These are phyloP conservation scores for Neria commutata DNA, from an alignment of 2,888 invertebrate species.

Conservation along the genomic window DNA sequence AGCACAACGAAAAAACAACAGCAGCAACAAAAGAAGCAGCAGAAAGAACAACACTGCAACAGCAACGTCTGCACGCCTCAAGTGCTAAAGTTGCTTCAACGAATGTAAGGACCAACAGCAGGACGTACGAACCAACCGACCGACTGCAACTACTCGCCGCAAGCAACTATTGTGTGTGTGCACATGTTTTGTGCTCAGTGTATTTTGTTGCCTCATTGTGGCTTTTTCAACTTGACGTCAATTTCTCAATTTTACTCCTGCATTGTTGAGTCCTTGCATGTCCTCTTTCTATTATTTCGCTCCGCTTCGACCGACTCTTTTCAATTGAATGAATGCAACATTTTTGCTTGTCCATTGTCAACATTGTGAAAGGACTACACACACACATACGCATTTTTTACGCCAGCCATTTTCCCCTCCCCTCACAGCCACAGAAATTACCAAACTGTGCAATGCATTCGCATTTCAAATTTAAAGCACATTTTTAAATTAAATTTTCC, in stretches of 20 bases:
- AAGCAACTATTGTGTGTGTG: neutral
- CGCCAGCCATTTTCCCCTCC: no score
- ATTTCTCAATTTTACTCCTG: conserved; percentile 24
- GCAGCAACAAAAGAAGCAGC: no score
- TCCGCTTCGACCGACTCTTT: conserved; percentile 1
- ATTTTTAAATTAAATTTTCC: no score
- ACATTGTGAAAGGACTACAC: neutral
- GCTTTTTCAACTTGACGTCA: conserved; percentile 7
- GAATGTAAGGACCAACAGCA: neutral
- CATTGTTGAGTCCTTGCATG: conserved; percentile 33
- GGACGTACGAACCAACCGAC: neutral
- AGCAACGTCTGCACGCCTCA: no score
- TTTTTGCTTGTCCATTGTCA: conserved; percentile 22
- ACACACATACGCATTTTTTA: neutral
- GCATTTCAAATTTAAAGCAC: no score
- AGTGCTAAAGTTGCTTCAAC: neutral
- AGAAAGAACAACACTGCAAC: no score
- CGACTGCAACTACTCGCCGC: neutral
- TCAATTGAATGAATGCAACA: conserved; percentile 21
- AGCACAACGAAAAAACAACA: no score
- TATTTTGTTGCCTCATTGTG: conserved; percentile 15
- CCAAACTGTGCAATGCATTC: no score
- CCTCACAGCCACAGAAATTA: no score
- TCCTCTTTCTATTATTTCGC: conserved; percentile 14
- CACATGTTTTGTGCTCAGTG: conserved; percentile 1